phyloP scores from a whole-genome alignment of 2,797 vertebrate species.

The Acipenser ruthenus region DNA sequence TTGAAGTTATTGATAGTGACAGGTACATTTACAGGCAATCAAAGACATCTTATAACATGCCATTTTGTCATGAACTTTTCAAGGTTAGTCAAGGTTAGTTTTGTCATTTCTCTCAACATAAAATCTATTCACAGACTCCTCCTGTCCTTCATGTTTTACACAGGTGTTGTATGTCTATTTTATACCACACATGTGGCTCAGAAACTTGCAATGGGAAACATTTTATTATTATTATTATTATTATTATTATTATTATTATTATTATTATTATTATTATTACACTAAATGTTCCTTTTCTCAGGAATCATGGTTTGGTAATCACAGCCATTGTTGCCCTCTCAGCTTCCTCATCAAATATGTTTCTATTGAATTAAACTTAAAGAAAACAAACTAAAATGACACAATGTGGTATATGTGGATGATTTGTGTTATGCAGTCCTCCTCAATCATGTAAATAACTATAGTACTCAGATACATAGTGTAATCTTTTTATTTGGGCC shows the following conservation, averaged over 20 bases:
- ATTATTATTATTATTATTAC: background rate
- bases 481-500: too few relatives aligned
- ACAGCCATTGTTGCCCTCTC: too few relatives aligned
- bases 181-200: background rate
- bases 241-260: background rate
- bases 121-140: background rate
- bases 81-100: background rate
- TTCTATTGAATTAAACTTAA: too few relatives aligned
- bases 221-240: background rate
- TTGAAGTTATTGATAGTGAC: slow-evolving; percentile 12
- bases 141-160: background rate
- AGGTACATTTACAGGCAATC: slow-evolving; percentile 8
- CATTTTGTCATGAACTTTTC: slow-evolving; percentile 4
- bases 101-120: background rate
- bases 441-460: too few relatives aligned
- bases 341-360: too few relatives aligned
- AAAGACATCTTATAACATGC: background rate
- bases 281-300: too few relatives aligned
- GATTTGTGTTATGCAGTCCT: too few relatives aligned
- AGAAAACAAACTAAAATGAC: too few relatives aligned
- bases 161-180: background rate
- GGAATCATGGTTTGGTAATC: too few relatives aligned
- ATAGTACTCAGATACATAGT: too few relatives aligned
- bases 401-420: too few relatives aligned
- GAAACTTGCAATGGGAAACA: background rate